These are phyloP conservation scores for Calyptommatus sinebrachiatus DNA, from an alignment of 2,113 vertebrate species.

Conservation along the genomic window DNA sequence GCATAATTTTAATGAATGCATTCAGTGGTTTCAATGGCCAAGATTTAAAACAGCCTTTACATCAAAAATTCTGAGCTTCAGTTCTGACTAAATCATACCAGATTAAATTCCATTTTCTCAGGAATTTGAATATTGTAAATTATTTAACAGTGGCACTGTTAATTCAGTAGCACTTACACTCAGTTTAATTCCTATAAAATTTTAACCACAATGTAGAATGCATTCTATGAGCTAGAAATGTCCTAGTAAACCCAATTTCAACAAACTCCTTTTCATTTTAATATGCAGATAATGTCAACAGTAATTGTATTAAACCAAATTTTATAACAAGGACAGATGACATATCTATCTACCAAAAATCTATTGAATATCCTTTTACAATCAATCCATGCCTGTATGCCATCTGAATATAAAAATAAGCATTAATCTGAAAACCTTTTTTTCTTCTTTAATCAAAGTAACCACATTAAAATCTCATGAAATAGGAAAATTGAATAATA, in stretches of 20 bases:
- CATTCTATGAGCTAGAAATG: background rate
- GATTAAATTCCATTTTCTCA: background rate
- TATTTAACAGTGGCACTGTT: background rate
- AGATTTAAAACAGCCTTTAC: background rate
- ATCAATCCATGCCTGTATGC: slow-evolving; percentile 32
- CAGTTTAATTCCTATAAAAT: background rate
- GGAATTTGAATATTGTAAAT: background rate
- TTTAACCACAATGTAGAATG: background rate
- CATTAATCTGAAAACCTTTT: slow-evolving; percentile 20
- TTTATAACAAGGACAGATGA: slow-evolving; percentile 1
- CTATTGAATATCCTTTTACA: background rate
- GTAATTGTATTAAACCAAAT: slow-evolving; percentile 8
- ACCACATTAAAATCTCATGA: background rate
- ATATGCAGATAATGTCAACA: background rate
- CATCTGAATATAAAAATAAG: slow-evolving; percentile 14
- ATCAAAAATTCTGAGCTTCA: background rate
- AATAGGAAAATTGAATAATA: background rate
- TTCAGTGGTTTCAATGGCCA: background rate
- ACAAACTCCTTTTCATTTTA: background rate
- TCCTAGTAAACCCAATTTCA: background rate
- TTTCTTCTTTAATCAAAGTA: slow-evolving; percentile 22
- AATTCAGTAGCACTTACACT: background rate
- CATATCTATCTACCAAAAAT: slow-evolving; percentile 12
- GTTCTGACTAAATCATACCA: background rate
- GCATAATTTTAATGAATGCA: background rate